Evolutionary conservation across 2,797 vertebrate genomes (phyloP), one percentile per base, ranked within the genome.

Genomic region (Psittacula echo): DNA sequence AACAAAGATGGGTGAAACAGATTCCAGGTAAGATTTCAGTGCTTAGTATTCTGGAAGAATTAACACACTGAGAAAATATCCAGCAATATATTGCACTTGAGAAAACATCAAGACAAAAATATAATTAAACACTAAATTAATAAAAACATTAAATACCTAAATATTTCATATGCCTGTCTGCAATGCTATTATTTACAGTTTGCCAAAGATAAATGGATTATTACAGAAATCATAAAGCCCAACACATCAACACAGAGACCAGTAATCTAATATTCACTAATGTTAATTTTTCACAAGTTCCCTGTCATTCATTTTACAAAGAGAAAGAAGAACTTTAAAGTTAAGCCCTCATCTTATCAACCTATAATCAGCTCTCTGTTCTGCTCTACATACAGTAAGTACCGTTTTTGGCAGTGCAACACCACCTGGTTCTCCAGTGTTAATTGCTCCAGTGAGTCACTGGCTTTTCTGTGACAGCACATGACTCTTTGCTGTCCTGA

Each of bases 171-270:
- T 44, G 21, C 68, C 73, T 76, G 5, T 45, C 44, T 82, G 45
- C 41, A 85, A 22, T 73, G 14, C 2, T 10, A 9, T 74, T 82
- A 47, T 5, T 70, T 72, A 19, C 7, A 67, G 9, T 4, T 84
- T 54, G 9, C 11, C 34, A 77, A 77, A 89, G 39, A 76, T 5
- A 82, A 87, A 60, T 32, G 4, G 11, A 32, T 67, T 90, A 34
- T 56, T 90, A 66, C 21, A 90, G 54, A 76, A 84, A 85, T 64
- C 30, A 67, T 48, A 75, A 65, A 34, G 5, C 12, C 30, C 17
- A 76, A 42, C 2, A 26, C 1, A 19, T 37, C 17, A 76, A 42
- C 2, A 26, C 1, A 19, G 30, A n/a, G 8, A 39, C 11, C 0
- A 2, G 51, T 45, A 91, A 75, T 50, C 21, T 80, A 50, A 89